Evolutionary conservation across 2,797 vertebrate species (phyloP), one percentile per base, ranked within the genome.

Genomic region (Coccyzus lansbergi): DNA sequence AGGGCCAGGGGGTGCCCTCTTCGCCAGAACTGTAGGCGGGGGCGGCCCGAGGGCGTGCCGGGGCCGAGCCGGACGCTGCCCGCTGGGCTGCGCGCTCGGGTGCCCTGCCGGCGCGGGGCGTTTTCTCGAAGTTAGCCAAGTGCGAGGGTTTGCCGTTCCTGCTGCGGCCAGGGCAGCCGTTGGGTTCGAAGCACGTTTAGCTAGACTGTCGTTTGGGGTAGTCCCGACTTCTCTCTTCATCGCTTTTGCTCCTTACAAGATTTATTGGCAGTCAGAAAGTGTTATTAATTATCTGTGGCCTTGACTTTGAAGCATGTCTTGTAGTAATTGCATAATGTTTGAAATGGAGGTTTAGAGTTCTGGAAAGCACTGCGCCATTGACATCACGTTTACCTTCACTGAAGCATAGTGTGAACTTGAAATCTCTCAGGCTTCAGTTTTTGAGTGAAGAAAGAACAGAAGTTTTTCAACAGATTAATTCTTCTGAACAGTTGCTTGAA

Each of bases 171-270:
- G 0, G 14, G 9, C 31, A 44, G 53, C 20, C 31, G 14, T 17
- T 4, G 5, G 3, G 36, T 17, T 22, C 2, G 0, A 1, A 8
- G 12, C 6, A 5, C n/a, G 11, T 65, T 26, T 36, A 36, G 21
- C 38, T 48, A 67, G 48, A 10, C 29, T 1, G 0, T 67, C 15
- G 38, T 68, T 38, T n/a, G 22, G 31, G 13, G 4, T 11, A 14
- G 51, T 44, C 26, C 3, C 20, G 16, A 13, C 33, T 79, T 67
- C 40, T 33, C 6, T 31, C 14, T 25, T 48, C 12, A 2, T n/a
- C 0, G 0, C 19, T 48, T 16, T 36, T 44, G 21, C n/a, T 63
- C 5, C 0, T 72, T 25, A 13, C 4, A 16, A 46, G 21, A 10
- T 29, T 3, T 33, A 24, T 33, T 12, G 18, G 8, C 1, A 5